Percentiles rank a stretch among this genome's conserved stretches.
Conservation (phyloP, 2,888 invertebrate species). For the Drosophila suboccidentalis region DNA sequence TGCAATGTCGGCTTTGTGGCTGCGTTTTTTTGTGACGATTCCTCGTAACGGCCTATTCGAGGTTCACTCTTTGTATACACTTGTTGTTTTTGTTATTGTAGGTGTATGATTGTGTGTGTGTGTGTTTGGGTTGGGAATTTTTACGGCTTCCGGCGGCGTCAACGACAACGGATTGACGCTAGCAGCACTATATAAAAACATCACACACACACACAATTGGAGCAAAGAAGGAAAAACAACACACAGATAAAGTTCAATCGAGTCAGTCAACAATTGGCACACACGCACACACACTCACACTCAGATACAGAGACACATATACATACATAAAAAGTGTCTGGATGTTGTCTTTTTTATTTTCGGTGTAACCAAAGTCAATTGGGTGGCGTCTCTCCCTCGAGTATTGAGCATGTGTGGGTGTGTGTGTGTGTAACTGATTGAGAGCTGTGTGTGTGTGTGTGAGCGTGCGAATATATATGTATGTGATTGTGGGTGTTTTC, state of each 20-base stretch:
- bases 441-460: slow-evolving; percentile 1
- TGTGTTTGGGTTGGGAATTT: slow-evolving; percentile 39
- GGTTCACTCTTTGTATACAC: slow-evolving; percentile 12
- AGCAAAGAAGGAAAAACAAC: slow-evolving; percentile 19
- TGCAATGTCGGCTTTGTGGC: slow-evolving; percentile 76
- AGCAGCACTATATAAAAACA: slow-evolving; percentile 59
- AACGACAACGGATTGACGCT: slow-evolving; percentile 62
- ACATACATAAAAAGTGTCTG: slow-evolving; percentile 20
- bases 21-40: slow-evolving; percentile 45
- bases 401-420: slow-evolving; percentile 18
- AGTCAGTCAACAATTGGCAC: slow-evolving; percentile 76
- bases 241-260: slow-evolving; percentile 73
- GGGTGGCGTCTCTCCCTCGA: slow-evolving; percentile 39
- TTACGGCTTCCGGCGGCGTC: slow-evolving; percentile 71
- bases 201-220: slow-evolving; percentile 18
- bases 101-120: slow-evolving; percentile 10
- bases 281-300: slow-evolving; percentile 32
- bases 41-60: slow-evolving; percentile 35
- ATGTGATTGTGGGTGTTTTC: slow-evolving; percentile 21
- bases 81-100: slow-evolving; percentile 2
- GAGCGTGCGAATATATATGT: background rate
- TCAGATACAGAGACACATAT: slow-evolving; percentile 22
- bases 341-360: slow-evolving; percentile 35
- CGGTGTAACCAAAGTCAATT: slow-evolving; percentile 67
- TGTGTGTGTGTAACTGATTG: background rate